Evolutionary conservation across 1,140 invertebrate genomes (phyloP).

Genomic region (Himalopsyche phryganea): DNA sequence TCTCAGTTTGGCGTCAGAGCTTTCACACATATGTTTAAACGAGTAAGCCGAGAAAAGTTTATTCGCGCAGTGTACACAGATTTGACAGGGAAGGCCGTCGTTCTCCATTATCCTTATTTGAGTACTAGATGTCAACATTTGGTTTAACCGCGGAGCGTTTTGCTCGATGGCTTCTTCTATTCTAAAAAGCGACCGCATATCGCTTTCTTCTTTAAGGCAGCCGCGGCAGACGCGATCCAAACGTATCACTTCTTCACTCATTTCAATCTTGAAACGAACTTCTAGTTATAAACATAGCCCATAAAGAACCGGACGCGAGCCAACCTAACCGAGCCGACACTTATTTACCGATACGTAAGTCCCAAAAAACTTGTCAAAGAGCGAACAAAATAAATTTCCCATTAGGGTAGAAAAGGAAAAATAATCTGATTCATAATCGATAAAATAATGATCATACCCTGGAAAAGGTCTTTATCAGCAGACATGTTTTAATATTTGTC

Average conservation of each 20-base stretch:
- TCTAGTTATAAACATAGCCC: too few species aligned
- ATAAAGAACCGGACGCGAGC: too few species aligned
- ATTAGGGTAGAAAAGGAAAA: too few species aligned
- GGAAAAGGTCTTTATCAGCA: too few species aligned
- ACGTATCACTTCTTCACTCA: constrained; percentile 16
- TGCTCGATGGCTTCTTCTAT: not conserved
- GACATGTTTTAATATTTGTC: too few species aligned
- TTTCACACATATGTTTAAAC: constrained; percentile 52
- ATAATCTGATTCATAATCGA: too few species aligned
- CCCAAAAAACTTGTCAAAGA: too few species aligned
- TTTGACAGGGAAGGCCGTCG: constrained; percentile 49
- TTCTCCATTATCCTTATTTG: constrained; percentile 44
- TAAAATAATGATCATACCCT: too few species aligned
- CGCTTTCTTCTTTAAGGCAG: constrained; percentile 43
- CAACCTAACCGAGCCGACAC: too few species aligned
- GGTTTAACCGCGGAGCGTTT: constrained; percentile 42
- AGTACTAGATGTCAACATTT: constrained; percentile 46
- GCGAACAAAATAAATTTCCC: too few species aligned
- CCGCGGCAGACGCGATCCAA: constrained; percentile 45
- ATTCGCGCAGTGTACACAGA: constrained; percentile 49
- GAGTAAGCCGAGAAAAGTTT: constrained; percentile 50
- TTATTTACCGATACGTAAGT: too few species aligned
- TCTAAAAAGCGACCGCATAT: constrained; percentile 46
- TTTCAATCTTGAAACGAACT: not conserved
- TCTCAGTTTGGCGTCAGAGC: constrained; percentile 16